Evolutionary conservation across 1,140 invertebrate species (phyloP), one percentile per base, ranked within the genome.

Genomic region (Manduca sexta): DNA sequence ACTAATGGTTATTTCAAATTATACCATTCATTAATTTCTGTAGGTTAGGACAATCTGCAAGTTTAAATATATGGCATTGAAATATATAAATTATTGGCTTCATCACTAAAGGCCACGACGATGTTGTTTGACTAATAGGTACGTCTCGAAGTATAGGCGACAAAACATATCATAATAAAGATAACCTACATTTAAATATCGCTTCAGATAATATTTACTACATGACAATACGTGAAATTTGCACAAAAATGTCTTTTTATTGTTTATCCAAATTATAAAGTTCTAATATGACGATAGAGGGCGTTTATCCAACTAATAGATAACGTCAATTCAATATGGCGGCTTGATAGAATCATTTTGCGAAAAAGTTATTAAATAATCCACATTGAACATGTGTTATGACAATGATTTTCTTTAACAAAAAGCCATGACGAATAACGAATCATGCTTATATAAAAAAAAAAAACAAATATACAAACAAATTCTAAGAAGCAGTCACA

Each of bases 261-360:
- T 43, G 7, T 26, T 43, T 11, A 6, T 11, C 29, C 30, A 29
- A 3, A 8, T 3, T 26, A 15, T 43, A 14, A 13, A 14, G 26
- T 43, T 31, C 30, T 12, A 16, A 12, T 42, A 41, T 34, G 18
- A 14, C 53, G 40, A 55, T 57, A 73, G 69, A 73, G 60, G 66
- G 67, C 61, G 60, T 29, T 57, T 61, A 38, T 48, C 43, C 38
- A 15, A 29, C 43, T 39, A 26, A 15, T 55, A 56, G 51, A 58
- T 43, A 30, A 43, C 26, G 26, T 51, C 60, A 70, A 60, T 66
- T 38, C 63, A 74, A 74, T 52, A 77, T 77, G 71, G 67, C 71
- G 33, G 63, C 45, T 26, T 8, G 0, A 26, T 26, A 26, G 21
- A 26, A 26, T n/a, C 41, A 33, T 5, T 26, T 26, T 26, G 21